phyloP scores from a whole-genome alignment of 2,888 invertebrate genomes.

The Cerastis rubricosa region DNA sequence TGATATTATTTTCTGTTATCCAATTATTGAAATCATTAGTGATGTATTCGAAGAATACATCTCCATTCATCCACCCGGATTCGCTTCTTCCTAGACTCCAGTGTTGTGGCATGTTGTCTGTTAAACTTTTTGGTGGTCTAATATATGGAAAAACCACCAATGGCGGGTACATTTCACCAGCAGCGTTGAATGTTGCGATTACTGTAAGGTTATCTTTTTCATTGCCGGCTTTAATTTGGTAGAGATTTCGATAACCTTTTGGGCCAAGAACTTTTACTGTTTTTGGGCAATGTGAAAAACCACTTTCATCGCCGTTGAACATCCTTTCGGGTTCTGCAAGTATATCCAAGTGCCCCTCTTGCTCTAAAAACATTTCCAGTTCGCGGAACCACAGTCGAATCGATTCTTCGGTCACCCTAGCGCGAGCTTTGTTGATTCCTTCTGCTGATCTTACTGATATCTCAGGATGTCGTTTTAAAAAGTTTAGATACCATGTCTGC shows the following conservation, averaged over 20 bases:
- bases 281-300: too few species aligned
- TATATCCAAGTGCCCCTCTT: background rate
- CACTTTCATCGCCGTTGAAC: too few species aligned
- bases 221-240: too few species aligned
- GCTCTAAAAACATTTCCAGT: background rate
- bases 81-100: conserved; percentile 61
- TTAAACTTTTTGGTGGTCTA: conserved; percentile 35
- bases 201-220: too few species aligned
- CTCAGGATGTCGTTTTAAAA: conserved; percentile 54
- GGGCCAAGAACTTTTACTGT: too few species aligned
- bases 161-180: too few species aligned
- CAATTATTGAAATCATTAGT: background rate
- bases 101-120: conserved; percentile 50
- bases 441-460: conserved; percentile 46
- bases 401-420: conserved; percentile 7
- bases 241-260: too few species aligned
- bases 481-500: conserved; percentile 50
- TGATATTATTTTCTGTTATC: background rate
- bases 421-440: conserved; percentile 53
- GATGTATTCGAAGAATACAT: background rate
- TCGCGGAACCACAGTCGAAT: conserved; percentile 24
- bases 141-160: background rate
- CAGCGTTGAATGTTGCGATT: too few species aligned
- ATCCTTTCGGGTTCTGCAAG: conserved; percentile 4
- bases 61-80: conserved; percentile 61